Evolutionary conservation across 2,888 invertebrate genomes (phyloP), one percentile per base, ranked within the genome.

Genomic region (Conchocele bisecta): DNA sequence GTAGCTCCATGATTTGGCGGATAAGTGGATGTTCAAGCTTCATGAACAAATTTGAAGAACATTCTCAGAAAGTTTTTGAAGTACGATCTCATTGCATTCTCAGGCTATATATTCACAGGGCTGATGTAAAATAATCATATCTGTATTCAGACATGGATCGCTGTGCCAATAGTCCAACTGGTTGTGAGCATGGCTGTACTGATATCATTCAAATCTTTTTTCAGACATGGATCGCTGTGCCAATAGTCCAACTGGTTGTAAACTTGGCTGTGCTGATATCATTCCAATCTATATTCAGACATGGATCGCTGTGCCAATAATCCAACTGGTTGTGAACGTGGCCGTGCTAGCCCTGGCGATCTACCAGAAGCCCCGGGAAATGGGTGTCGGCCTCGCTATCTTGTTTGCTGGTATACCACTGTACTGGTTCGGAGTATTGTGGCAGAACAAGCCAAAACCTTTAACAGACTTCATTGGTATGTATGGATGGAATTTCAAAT

Each of bases 361-460:
- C 61, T 93, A 95, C 83, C 95, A 95, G 84, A 94, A 95, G 80
- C 97, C 97, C 0, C 92, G 93, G 37, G 96, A 96, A 87, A 96
- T 97, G 39, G 93, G 94, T 9, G 94, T 95, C 89, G 97, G 96
- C 15, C 92, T 94, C 2, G 86, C 94, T 26, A 96, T 97, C 86
- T 96, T 97, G 0, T 89, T 94, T n/a, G 93, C 95, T 31, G 97
- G 97, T 1, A 93, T 97, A 68, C 97, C 97, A 0, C 94, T 95
- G 26, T 97, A 96, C 91, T 94, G 93, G 86, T 86, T 94, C 1
- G 94, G 96, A 35, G 94, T 96, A 42, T 92, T 92, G 53, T 94
- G 94, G 93, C 93, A 93, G 84, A 92, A 93, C 26, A 91, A 91
- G 67, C 88, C 88, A 3, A 51, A 70, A 11, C 63, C 67, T 31